Conservation (phyloP, 2,797 vertebrate species). For the Smutsia gigantea region DNA sequence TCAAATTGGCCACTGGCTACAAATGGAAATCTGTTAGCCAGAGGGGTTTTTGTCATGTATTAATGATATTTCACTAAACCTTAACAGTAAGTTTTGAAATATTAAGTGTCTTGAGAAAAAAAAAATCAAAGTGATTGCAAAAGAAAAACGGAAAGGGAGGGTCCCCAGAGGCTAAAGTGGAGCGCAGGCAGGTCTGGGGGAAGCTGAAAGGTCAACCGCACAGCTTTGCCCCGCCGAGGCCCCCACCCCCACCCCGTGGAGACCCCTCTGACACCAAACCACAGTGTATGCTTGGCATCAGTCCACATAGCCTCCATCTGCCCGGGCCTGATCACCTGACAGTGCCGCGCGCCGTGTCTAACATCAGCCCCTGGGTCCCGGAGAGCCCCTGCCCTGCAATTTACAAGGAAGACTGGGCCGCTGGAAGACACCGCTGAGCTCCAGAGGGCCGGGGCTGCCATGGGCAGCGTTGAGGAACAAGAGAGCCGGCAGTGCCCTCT, state of each 20-base stretch:
- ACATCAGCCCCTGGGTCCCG: not conserved
- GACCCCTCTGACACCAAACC: not conserved
- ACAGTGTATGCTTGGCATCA: not conserved
- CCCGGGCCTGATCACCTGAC: not conserved
- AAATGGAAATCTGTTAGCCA: not conserved
- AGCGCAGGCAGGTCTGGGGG: not conserved
- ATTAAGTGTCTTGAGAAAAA: not conserved
- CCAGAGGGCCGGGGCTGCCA: accelerated
- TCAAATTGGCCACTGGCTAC: not conserved
- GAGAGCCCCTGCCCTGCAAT: not conserved
- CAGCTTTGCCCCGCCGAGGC: not conserved
- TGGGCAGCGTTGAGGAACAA: not conserved
- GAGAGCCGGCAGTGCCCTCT: constrained; percentile 82
- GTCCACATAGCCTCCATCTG: not conserved
- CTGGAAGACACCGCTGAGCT: not conserved
- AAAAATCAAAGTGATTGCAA: not conserved
- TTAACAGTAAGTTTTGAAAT: not conserved
- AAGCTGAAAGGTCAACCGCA: not conserved
- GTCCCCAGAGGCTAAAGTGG: not conserved
- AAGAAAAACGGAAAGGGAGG: not conserved
- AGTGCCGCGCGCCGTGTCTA: not conserved
- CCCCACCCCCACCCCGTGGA: too few relatives aligned
- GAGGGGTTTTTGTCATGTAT: not conserved
- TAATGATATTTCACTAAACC: not conserved
- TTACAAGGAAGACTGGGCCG: not conserved